Conservation (phyloP, 2,797 vertebrate genomes). For the Nothura maculosa region DNA sequence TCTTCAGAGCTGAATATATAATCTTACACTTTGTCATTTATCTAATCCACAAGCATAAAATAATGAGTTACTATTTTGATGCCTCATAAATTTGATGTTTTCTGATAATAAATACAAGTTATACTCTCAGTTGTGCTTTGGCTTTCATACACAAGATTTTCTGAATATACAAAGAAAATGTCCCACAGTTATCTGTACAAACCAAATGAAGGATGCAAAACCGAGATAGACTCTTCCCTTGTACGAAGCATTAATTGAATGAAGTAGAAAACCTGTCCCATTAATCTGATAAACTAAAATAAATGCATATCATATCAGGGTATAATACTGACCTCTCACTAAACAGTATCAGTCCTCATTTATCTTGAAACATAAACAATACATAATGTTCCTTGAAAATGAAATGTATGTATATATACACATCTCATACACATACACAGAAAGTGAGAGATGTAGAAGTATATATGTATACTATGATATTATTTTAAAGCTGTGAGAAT, state of each 20-base stretch:
- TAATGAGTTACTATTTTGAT: neutral
- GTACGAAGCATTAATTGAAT: neutral
- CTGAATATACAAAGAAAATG: neutral
- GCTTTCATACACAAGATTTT: neutral
- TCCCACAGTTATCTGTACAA: neutral
- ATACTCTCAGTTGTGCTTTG: neutral
- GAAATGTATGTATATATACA: accelerated
- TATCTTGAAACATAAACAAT: neutral
- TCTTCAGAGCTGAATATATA: no score
- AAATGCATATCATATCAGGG: neutral
- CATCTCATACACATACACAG: neutral
- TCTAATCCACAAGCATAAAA: neutral
- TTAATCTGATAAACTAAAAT: neutral
- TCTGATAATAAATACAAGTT: neutral
- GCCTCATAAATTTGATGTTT: accelerated
- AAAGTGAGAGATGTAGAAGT: neutral
- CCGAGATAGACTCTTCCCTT: neutral
- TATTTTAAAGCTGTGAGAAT: neutral
- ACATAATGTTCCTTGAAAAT: neutral
- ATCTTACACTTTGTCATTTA: neutral
- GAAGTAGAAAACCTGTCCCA: neutral
- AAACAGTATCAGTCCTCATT: neutral
- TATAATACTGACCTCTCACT: neutral
- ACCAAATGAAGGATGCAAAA: neutral
- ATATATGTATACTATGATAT: neutral